Evolutionary conservation across 2,113 vertebrate species (phyloP).

Genomic region (Rhinolophus sinicus): DNA sequence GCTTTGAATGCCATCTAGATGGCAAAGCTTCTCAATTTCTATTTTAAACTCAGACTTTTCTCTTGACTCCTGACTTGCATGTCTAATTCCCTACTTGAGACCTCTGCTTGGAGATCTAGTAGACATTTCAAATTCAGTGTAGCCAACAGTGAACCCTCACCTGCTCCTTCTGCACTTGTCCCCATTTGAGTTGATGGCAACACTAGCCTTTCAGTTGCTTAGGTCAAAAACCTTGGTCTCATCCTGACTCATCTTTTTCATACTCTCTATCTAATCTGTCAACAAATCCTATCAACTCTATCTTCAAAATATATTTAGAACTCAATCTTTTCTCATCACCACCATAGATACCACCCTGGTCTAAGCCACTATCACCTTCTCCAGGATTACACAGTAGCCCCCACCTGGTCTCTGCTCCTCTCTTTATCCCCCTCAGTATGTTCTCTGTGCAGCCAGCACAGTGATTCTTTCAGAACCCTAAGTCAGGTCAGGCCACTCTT

Average conservation of each 20-base stretch:
- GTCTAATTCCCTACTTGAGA: neutral
- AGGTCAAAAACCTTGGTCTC: neutral
- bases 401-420: no score
- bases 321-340: neutral
- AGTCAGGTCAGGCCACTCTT: neutral
- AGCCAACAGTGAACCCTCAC: neutral
- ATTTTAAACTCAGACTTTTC: neutral
- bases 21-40: neutral
- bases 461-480: neutral
- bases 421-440: no score
- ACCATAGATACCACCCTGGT: neutral
- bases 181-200: neutral
- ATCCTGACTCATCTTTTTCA: neutral
- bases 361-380: neutral
- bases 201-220: neutral
- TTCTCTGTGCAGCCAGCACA: neutral
- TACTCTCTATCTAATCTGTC: neutral
- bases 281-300: neutral
- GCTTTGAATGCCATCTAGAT: neutral
- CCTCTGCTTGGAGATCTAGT: neutral
- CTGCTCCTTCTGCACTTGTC: neutral
- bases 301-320: neutral
- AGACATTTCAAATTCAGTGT: neutral
- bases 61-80: neutral
- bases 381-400: neutral